Percentiles rank a stretch among this genome's conserved stretches.
Evolutionary conservation across 2,113 vertebrate species (phyloP).

Genomic region (Phyllostomus hastatus): DNA sequence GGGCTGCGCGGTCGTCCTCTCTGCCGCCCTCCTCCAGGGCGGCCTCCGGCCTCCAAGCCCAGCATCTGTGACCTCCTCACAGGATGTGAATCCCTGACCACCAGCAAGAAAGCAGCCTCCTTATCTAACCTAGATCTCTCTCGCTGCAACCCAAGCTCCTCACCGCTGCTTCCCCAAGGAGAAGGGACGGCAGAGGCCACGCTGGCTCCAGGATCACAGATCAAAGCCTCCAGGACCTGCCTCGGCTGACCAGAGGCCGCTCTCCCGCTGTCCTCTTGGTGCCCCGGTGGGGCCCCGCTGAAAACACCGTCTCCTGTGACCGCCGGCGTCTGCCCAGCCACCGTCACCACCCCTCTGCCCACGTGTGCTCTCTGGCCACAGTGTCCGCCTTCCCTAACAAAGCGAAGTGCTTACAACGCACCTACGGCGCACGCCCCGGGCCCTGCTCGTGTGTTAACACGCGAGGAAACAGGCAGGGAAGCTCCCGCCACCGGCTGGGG

Average conservation of each 20-base stretch:
- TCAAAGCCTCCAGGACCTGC: neutral
- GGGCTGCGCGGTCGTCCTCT: neutral
- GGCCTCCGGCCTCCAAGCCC: neutral
- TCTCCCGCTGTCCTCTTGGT: neutral
- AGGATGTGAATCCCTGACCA: neutral
- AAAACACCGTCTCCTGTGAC: neutral
- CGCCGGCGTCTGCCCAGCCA: neutral
- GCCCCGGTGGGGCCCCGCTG: neutral
- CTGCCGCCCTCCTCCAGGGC: neutral
- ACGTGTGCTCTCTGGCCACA: neutral
- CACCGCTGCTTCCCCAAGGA: neutral
- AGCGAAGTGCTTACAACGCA: neutral
- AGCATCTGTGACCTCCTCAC: neutral
- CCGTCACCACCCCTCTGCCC: neutral
- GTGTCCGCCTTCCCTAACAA: neutral
- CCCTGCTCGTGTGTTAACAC: neutral
- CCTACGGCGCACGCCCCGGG: neutral
- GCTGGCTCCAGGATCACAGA: neutral
- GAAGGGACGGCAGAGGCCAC: neutral
- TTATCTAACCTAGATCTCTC: constrained; percentile 52
- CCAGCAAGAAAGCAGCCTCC: neutral
- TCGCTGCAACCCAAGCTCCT: constrained; percentile 13
- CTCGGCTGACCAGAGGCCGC: neutral
- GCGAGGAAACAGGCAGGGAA: neutral
- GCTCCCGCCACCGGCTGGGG: neutral